Conservation (phyloP, 2,888 invertebrate species). For the Ophraella communa region DNA sequence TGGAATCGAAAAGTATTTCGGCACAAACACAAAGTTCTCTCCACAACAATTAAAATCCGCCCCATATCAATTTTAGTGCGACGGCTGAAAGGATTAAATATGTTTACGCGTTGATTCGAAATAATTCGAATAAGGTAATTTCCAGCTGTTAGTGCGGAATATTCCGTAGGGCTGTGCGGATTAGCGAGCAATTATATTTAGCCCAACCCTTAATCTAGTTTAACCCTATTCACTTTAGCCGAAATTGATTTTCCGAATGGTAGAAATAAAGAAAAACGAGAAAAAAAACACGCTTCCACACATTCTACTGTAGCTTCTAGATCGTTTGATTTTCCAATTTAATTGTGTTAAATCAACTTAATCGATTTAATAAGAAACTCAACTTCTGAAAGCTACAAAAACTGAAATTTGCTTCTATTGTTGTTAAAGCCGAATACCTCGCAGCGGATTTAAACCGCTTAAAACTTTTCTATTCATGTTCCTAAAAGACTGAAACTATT, state of each 20-base stretch:
- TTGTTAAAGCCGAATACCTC: background rate
- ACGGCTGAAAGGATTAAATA: conserved; percentile 39
- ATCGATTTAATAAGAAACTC: background rate
- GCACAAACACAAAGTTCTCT: conserved; percentile 9
- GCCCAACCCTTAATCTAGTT: conserved; percentile 26
- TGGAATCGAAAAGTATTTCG: conserved; percentile 3
- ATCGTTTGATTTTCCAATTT: background rate
- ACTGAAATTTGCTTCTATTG: background rate
- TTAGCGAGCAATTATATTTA: conserved; percentile 35
- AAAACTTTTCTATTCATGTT: background rate
- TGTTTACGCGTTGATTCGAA: conserved; percentile 39
- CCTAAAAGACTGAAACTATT: background rate
- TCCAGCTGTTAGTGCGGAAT: conserved; percentile 41
- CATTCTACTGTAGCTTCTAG: no score
- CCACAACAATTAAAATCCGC: conserved; percentile 24
- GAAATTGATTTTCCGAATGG: conserved; percentile 5
- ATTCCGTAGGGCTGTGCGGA: conserved; percentile 32
- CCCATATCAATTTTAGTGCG: conserved; percentile 34
- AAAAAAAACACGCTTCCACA: background rate
- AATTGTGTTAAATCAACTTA: background rate
- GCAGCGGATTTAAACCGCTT: background rate
- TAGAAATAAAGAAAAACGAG: background rate
- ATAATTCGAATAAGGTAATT: conserved; percentile 41
- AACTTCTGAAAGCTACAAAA: background rate
- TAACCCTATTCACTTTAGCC: conserved; percentile 20